Evolutionary conservation across 2,888 invertebrate species (phyloP), one percentile per base, ranked within the genome.

Genomic region (Phaonia tiefii): DNA sequence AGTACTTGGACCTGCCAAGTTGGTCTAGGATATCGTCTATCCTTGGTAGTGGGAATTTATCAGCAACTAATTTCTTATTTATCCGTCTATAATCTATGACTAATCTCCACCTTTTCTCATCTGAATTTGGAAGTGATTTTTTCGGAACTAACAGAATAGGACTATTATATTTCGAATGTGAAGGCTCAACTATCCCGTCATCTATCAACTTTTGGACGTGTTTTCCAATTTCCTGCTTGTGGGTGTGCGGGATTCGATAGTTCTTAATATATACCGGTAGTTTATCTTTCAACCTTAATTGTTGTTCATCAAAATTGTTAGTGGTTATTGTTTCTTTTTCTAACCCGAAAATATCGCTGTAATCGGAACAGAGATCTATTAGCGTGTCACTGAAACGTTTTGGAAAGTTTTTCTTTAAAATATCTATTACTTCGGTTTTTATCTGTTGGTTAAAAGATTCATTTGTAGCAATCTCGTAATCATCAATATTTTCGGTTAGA

Each of bases 221-320:
- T 31, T 15, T 58, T 11, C 13, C n/a, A 10, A 37, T 17, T 58
- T 58, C 58, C 1, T 31, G n/a, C 2, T n/a, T n/a, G 3, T 58
- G 58, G 2, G 11, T 8, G 1, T 58, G 31, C 1, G 31, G 58
- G 7, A 26, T 58, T 58, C 58, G 13, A n/a, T 58, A 31, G 15
- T 31, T 58, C 5, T 31, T 58, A 44, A 44, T 44, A 44, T 44
- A 44, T 8, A 44, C 13, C 2, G 13, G 44, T n/a, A 2, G 7
- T 8, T 58, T n/a, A 31, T 58, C 58, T n/a, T 37, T 60, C 7
- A 60, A 4, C 5, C 60, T n/a, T 13, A 60, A 39, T 39, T 15
- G n/a, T 15, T 60, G 60, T 39, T 60, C 39, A n/a, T 60, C 37
- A 17, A 60, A 60, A 60, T 60, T 60, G 17, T 60, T 60, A 1